Evolutionary conservation across 1,140 invertebrate genomes (phyloP).

Genomic region (Dreissena rostriformis): DNA sequence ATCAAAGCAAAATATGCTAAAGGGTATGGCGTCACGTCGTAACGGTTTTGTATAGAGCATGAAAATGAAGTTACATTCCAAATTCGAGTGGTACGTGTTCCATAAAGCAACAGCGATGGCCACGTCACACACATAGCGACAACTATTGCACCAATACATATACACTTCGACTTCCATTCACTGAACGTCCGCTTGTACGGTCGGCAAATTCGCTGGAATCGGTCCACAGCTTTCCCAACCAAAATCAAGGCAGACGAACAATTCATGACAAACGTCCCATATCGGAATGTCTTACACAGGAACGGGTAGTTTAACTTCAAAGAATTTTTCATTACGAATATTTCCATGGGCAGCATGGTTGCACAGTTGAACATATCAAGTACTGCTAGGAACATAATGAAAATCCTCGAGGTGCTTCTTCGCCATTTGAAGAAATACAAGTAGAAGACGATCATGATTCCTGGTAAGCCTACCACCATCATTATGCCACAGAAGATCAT

Average conservation of each 20-base stretch:
- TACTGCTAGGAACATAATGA: slow-evolving; percentile 46
- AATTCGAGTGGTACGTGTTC: slow-evolving; percentile 11
- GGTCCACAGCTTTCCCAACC: slow-evolving; percentile 39
- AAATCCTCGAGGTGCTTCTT: slow-evolving; percentile 48
- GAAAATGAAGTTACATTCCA: slow-evolving; percentile 9
- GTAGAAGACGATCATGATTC: slow-evolving; percentile 50
- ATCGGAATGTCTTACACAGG: slow-evolving; percentile 46
- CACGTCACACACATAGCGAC: slow-evolving; percentile 21
- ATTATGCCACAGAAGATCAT: slow-evolving; percentile 44
- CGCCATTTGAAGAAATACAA: slow-evolving; percentile 54
- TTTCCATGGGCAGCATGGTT: slow-evolving; percentile 47
- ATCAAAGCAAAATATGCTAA: slow-evolving; percentile 20
- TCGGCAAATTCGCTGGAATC: slow-evolving; percentile 46
- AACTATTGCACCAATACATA: slow-evolving; percentile 36
- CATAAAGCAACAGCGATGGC: slow-evolving; percentile 46
- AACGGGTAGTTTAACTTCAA: slow-evolving; percentile 26
- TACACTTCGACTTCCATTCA: slow-evolving; percentile 36
- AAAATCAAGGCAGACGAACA: slow-evolving; percentile 38
- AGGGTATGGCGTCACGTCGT: slow-evolving; percentile 24
- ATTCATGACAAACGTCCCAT: slow-evolving; percentile 48
- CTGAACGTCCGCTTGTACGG: slow-evolving; percentile 27
- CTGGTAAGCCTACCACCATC: slow-evolving; percentile 50
- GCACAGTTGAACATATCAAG: slow-evolving; percentile 47
- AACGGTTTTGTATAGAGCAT: slow-evolving; percentile 33
- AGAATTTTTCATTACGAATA: slow-evolving; percentile 41